Conservation (phyloP, 1,140 invertebrate genomes). For the Calycopis cecrops region DNA sequence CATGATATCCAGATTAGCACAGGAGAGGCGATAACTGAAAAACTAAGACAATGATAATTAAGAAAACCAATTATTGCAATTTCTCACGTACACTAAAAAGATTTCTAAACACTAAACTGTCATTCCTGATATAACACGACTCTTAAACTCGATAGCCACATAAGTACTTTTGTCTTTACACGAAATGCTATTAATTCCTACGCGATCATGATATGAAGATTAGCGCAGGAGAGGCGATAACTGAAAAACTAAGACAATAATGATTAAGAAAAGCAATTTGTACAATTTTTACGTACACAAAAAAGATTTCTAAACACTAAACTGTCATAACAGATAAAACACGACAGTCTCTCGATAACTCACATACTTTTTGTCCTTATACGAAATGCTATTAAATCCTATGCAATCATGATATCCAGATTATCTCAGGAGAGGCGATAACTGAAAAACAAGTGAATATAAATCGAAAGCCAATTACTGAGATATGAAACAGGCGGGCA, state of each 20-base stretch:
- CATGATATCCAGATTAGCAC: slow-evolving; percentile 22
- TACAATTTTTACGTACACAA: too few species aligned
- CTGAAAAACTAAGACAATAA: slow-evolving; percentile 16
- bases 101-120: too few species aligned
- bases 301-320: too few species aligned
- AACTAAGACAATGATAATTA: slow-evolving; percentile 41
- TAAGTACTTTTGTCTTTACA: slow-evolving; percentile 1
- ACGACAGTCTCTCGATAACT: background rate
- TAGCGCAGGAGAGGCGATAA: slow-evolving; percentile 27
- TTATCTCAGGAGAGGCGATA: slow-evolving; percentile 28
- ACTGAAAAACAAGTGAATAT: slow-evolving; percentile 31
- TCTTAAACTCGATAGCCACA: too few species aligned
- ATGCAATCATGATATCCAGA: slow-evolving; percentile 8
- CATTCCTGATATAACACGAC: too few species aligned
- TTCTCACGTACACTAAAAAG: too few species aligned
- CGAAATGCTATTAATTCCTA: slow-evolving; percentile 19
- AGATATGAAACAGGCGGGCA: slow-evolving; percentile 48
- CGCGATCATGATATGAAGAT: slow-evolving; percentile 12
- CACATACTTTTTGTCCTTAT: slow-evolving; percentile 3
- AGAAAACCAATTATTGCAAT: slow-evolving; percentile 62
- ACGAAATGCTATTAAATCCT: slow-evolving; percentile 19
- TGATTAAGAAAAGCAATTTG: too few species aligned
- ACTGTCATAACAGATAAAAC: too few species aligned
- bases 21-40: slow-evolving; percentile 25
- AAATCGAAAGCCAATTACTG: slow-evolving; percentile 63